Percentiles rank a stretch among this genome's conserved stretches.
Evolutionary conservation across 2,888 invertebrate species (phyloP).

Genomic region (Lomographa bimaculata): DNA sequence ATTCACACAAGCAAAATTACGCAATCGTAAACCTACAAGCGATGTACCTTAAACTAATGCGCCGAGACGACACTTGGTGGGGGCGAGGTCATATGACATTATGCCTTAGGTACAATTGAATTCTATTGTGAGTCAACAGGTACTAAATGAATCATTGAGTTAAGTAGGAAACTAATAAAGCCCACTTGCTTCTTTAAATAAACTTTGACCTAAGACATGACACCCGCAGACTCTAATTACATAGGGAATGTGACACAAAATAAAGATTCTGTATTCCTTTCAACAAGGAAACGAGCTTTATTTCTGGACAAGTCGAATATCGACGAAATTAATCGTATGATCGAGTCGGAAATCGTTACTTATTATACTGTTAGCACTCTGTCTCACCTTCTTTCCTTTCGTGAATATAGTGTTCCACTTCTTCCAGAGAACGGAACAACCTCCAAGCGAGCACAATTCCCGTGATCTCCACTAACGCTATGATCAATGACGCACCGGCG

Average conservation of each 20-base stretch:
- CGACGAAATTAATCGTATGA: conserved; percentile 10
- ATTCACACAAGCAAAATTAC: conserved; percentile 47
- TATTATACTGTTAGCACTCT: conserved; percentile 60
- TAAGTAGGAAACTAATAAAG: conserved; percentile 58
- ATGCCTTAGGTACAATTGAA: conserved; percentile 54
- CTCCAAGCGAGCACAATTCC: conserved; percentile 70
- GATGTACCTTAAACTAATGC: conserved; percentile 53
- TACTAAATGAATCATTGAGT: conserved; percentile 49
- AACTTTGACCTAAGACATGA: conserved; percentile 49
- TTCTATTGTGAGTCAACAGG: conserved; percentile 45
- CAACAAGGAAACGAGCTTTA: conserved; percentile 64
- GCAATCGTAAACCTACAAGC: conserved; percentile 49
- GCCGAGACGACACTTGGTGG: conserved; percentile 57
- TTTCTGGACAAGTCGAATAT: conserved; percentile 20
- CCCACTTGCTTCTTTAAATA: conserved; percentile 42
- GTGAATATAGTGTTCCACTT: conserved; percentile 75
- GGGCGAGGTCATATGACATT: conserved; percentile 59
- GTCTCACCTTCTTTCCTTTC: conserved; percentile 77
- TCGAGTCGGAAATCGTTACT: conserved; percentile 27
- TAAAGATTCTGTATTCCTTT: conserved; percentile 58
- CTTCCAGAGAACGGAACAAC: conserved; percentile 66
- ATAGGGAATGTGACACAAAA: conserved; percentile 36
- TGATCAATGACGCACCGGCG: conserved; percentile 68
- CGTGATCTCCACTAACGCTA: conserved; percentile 64
- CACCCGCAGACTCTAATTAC: conserved; percentile 17